These are phyloP conservation scores for Halocynthia aurantium DNA, from an alignment of 23 tunicate genomes.

Conservation along the genomic window DNA sequence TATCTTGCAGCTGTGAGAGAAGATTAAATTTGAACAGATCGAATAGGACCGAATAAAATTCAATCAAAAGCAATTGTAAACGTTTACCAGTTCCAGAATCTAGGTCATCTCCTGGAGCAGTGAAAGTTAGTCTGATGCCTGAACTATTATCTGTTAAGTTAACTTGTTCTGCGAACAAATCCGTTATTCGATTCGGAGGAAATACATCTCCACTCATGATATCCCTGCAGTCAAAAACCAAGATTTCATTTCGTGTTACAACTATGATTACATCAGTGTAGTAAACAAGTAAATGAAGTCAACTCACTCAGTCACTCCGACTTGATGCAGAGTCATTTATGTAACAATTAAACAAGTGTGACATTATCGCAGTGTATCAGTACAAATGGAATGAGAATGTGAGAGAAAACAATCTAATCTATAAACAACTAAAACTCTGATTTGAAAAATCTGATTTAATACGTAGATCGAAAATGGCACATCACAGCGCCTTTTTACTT, in stretches of 20 bases:
- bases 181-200: conserved; percentile 42
- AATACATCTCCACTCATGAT: conserved; percentile 13
- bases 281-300: not conserved
- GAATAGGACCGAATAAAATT: no score
- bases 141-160: not conserved
- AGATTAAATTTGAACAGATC: no score
- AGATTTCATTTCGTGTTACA: no score
- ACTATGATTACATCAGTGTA: no score
- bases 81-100: conserved; percentile 52
- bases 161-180: conserved; percentile 17
- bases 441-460: no score
- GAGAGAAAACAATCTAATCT: no score
- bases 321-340: not conserved
- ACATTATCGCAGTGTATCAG: not conserved
- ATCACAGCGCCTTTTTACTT: no score
- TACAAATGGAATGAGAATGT: no score
- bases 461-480: no score
- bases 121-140: conserved; percentile 31
- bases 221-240: no score
- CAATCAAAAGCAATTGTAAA: no score
- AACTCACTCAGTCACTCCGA: not conserved
- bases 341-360: not conserved
- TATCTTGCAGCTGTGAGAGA: conserved; percentile 13
- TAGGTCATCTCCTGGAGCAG: conserved; percentile 66
- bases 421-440: no score